Percentiles rank a stretch among this genome's conserved stretches.
Evolutionary conservation across 2,113 vertebrate genomes (phyloP).

Genomic region (Peromyscus maniculatus): DNA sequence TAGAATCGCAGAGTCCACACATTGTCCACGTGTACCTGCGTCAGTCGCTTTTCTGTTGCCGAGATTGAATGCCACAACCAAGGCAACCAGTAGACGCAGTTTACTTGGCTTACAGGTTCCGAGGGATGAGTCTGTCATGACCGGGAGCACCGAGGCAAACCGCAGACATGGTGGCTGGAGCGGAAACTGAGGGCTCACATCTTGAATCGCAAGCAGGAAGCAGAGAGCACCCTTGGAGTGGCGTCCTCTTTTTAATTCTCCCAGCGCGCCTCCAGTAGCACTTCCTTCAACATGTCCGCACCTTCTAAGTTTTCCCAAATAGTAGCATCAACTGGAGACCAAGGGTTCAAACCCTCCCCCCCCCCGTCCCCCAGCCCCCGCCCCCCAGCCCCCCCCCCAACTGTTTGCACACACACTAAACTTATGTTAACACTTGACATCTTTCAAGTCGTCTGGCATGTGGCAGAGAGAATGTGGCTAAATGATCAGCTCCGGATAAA

Average conservation of each 20-base stretch:
- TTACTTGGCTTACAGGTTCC: not conserved
- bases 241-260: not conserved
- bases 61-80: not conserved
- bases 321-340: not conserved
- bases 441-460: not conserved
- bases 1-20: not conserved
- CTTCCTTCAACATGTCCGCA: not conserved
- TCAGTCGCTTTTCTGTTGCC: slow-evolving; percentile 35
- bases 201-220: not conserved
- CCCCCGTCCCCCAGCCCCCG: not conserved
- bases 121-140: not conserved
- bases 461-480: not conserved
- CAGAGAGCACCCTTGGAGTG: not conserved
- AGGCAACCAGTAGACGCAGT: not conserved
- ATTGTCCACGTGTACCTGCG: not conserved
- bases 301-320: not conserved
- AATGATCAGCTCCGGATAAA: not conserved
- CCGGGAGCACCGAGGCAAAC: not conserved
- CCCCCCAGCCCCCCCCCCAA: not conserved
- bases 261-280: not conserved
- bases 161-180: not conserved
- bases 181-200: not conserved
- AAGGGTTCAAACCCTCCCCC: not conserved
- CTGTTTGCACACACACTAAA: not conserved
- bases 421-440: not conserved